A percentile compares a stretch with the other conserved stretches of the same genome.
Conservation (phyloP, 2,797 vertebrate species). For the Cephalopachus bancanus region DNA sequence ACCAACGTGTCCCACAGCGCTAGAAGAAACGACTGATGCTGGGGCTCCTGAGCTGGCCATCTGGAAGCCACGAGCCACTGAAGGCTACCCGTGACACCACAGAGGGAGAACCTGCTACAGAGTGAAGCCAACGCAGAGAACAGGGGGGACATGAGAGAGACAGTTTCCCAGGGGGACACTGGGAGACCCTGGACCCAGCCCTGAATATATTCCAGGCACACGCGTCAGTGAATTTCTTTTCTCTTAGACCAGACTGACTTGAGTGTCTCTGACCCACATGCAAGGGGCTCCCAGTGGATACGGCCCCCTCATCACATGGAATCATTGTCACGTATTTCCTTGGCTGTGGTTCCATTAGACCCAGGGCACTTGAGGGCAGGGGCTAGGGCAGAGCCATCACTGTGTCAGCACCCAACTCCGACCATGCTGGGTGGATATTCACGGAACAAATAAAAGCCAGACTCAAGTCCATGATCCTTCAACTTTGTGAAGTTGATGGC, state of each 20-base stretch:
- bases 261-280: neutral
- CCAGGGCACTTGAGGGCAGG: neutral
- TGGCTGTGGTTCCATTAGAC: neutral
- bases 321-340: neutral
- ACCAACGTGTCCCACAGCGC: neutral
- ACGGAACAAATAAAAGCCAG: slow-evolving; percentile 3
- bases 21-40: neutral
- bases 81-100: neutral
- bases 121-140: neutral
- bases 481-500: neutral
- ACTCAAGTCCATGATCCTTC: neutral
- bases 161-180: neutral
- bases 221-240: neutral
- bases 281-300: neutral
- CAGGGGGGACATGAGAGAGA: neutral
- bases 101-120: neutral
- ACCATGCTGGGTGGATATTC: neutral
- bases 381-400: neutral
- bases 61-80: neutral
- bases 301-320: neutral
- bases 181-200: neutral
- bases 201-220: neutral
- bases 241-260: neutral
- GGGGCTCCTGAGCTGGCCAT: neutral
- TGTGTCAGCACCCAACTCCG: neutral